A percentile compares a stretch with the other conserved stretches of the same genome.
phyloP scores from a whole-genome alignment of 2,797 vertebrate genomes.

The Galago senegalensis region DNA sequence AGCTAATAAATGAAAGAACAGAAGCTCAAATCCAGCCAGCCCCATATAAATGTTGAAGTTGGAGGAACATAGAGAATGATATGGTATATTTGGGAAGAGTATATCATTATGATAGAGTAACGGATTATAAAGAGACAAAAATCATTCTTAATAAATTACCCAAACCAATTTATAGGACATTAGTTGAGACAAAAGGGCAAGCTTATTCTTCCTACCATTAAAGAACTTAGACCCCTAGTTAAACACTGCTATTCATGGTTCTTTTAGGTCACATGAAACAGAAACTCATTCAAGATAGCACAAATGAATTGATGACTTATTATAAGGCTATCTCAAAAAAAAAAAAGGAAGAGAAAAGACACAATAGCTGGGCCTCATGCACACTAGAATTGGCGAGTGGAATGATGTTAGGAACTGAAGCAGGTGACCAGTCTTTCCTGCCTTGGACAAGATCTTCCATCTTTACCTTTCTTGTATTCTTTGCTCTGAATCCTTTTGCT shows the following conservation, averaged over 20 bases:
- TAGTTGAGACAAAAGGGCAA: neutral
- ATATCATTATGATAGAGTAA: conserved; percentile 30
- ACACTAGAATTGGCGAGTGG: neutral
- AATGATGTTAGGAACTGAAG: neutral
- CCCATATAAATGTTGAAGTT: conserved; percentile 60
- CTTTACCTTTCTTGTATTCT: neutral
- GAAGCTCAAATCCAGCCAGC: conserved; percentile 52
- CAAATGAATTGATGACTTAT: conserved; percentile 18
- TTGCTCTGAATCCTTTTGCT: neutral
- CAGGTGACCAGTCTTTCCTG: neutral
- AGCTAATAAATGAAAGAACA: conserved; percentile 63
- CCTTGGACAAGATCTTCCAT: neutral
- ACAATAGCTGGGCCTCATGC: neutral
- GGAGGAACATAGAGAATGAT: conserved; percentile 30
- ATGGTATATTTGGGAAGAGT: neutral
- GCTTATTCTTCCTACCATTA: neutral
- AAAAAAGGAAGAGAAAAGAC: neutral
- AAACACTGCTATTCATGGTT: neutral
- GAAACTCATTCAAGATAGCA: conserved; percentile 31
- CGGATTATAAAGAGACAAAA: conserved; percentile 39
- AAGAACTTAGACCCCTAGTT: neutral
- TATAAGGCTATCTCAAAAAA: neutral
- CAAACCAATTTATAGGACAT: neutral
- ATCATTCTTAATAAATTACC: neutral
- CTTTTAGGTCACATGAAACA: conserved; percentile 62